Conservation (phyloP, 2,113 vertebrate species). For the Sapayoa aenigma region DNA sequence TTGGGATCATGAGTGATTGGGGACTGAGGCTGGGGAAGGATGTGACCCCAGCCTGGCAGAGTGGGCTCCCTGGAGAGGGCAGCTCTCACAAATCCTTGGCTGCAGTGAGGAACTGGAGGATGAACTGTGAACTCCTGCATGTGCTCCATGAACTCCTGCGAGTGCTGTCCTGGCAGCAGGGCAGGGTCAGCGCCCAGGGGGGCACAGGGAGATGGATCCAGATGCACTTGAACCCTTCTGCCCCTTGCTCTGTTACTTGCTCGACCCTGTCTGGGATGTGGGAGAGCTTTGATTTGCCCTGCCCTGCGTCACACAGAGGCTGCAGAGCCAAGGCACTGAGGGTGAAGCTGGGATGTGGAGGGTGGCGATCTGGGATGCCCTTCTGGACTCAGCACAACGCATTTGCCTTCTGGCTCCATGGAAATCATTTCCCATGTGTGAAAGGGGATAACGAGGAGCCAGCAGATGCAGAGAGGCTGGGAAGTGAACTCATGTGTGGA, state of each 20-base stretch:
- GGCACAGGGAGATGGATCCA: no score
- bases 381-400: background rate
- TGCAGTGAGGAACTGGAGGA: background rate
- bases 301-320: accelerated
- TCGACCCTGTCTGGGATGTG: background rate
- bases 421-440: background rate
- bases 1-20: background rate
- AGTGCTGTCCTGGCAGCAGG: background rate
- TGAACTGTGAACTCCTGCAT: background rate
- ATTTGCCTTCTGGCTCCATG: background rate
- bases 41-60: accelerated
- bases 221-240: background rate
- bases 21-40: background rate
- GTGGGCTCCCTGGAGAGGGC: background rate
- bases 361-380: accelerated
- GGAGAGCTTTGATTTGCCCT: background rate
- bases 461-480: background rate
- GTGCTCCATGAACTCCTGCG: accelerated
- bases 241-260: background rate
- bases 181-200: background rate
- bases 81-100: background rate
- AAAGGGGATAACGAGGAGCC: background rate
- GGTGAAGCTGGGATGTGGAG: no score
- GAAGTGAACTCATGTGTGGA: background rate
- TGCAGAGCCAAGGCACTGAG: background rate